Base-by-base conservation (phyloP, 2,888 invertebrate genomes). In the Galerucella pusilla region DNA sequence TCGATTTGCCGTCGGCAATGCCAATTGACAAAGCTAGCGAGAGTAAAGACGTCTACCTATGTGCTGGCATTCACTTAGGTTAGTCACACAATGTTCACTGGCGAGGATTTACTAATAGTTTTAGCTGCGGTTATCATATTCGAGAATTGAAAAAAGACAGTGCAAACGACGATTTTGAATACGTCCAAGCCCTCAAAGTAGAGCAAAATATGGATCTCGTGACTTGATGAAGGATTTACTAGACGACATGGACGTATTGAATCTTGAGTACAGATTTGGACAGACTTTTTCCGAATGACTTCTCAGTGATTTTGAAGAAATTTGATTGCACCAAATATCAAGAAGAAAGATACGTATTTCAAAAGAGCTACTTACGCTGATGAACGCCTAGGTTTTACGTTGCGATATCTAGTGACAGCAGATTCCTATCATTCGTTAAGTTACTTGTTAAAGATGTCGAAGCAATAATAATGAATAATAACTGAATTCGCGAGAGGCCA, bases 381-480 rank as follows among this genome's bases (percentile, higher is more conserved):
- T 67, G 68, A 54, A 68, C 35, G 68, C 25, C 68, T 68, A 68
- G 72, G 68, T 35, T 68, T 72, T 54, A 72, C 75, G 35, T 65
- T 75, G 68, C 75, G 74, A 57, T 71, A 71, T 68, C 57, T 71
- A 49, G 71, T 52, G 46, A 64, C 25, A 9, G 71, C 28, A 60
- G 68, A 75, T 63, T 75, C 61, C n/a, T 67, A 68, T 60, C 71
- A 67, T 57, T 75, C 68, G 35, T 64, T 60, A 71, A 71, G 52
- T 25, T 71, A 75, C 64, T 54, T 46, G 45, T 72, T 75, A 68
- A 71, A 75, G 54, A 75, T 75, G 59, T 67, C 68, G 54, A 73
- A 57, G 4, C 28, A 28, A 28, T 28, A 2, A 28, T 28, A 4
- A 4, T 28, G 28, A 28, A 28, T 28, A 28, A 28, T 4, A 28